Evolutionary conservation across 2,113 vertebrate species (phyloP).

Genomic region (Dicrurus megarhynchus): DNA sequence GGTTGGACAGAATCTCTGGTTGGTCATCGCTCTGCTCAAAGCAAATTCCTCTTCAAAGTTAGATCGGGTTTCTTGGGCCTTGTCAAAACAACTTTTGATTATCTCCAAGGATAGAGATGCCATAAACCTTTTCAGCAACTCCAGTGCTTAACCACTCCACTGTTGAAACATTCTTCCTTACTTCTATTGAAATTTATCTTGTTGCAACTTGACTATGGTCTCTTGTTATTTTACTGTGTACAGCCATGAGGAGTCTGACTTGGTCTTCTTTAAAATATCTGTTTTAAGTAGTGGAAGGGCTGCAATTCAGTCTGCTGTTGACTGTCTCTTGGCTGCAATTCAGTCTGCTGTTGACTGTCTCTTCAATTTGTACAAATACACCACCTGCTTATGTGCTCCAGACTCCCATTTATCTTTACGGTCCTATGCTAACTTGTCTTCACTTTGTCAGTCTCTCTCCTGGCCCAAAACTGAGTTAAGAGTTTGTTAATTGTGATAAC

Average conservation of each 20-base stretch:
- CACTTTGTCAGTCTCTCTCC: not conserved
- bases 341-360: not conserved
- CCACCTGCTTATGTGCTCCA: not conserved
- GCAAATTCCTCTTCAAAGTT: not conserved
- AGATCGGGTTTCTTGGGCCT: not conserved
- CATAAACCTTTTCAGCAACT: not conserved
- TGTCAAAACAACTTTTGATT: not conserved
- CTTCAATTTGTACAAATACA: not conserved
- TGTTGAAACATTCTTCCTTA: not conserved
- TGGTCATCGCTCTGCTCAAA: not conserved
- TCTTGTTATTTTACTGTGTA: not conserved
- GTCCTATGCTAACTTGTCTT: not conserved
- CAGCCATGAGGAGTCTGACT: not conserved
- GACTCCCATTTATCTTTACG: not conserved
- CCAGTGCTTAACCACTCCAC: not conserved
- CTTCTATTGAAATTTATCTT: not conserved
- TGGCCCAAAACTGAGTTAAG: not conserved
- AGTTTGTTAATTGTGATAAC: not conserved
- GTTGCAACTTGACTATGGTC: not conserved
- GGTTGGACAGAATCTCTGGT: not conserved
- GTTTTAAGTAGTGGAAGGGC: not conserved
- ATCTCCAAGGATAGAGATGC: not conserved
- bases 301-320: not conserved
- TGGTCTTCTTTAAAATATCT: not conserved
- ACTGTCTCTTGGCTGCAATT: rapidly evolving